A percentile compares a stretch with the other conserved stretches of the same genome.
These are phyloP conservation scores for Halocaridina rubra DNA, from an alignment of 2,888 invertebrate genomes.

Conservation along the genomic window DNA sequence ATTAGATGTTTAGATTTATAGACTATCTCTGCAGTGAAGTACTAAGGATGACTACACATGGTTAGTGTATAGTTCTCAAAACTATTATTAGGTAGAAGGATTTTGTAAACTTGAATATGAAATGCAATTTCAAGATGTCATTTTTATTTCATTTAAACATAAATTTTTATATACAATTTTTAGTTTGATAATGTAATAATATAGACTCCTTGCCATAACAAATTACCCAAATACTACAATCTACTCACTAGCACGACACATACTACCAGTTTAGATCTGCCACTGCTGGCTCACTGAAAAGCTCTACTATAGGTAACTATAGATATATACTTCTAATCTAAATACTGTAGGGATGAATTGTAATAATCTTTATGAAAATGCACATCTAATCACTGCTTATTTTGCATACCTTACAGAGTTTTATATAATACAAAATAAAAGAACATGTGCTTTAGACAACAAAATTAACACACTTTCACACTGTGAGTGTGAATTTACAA, in stretches of 20 bases:
- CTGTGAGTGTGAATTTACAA: background rate
- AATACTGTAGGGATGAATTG: slow-evolving; percentile 40
- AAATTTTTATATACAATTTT: slow-evolving; percentile 47
- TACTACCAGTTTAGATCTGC: slow-evolving; percentile 50
- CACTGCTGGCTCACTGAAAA: slow-evolving; percentile 43
- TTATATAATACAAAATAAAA: slow-evolving; percentile 9
- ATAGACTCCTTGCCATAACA: slow-evolving; percentile 60
- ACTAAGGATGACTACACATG: too few relatives aligned
- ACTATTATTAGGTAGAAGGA: too few relatives aligned
- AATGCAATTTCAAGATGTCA: too few relatives aligned
- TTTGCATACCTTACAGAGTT: slow-evolving; percentile 22
- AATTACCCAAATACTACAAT: slow-evolving; percentile 57
- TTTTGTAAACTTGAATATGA: too few relatives aligned
- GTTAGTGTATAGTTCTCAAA: too few relatives aligned
- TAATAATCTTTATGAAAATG: slow-evolving; percentile 41
- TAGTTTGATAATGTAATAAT: slow-evolving; percentile 55
- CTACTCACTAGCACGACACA: slow-evolving; percentile 57
- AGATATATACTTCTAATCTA: slow-evolving; percentile 34
- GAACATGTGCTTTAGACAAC: slow-evolving; percentile 17
- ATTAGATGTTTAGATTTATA: too few relatives aligned
- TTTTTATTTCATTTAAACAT: slow-evolving; percentile 57
- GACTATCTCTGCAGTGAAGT: too few relatives aligned
- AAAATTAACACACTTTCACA: background rate
- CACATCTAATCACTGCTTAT: slow-evolving; percentile 15
- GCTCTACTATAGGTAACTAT: slow-evolving; percentile 51